Base-by-base conservation (phyloP, 2,888 invertebrate genomes). In the Tineola bisselliella region DNA sequence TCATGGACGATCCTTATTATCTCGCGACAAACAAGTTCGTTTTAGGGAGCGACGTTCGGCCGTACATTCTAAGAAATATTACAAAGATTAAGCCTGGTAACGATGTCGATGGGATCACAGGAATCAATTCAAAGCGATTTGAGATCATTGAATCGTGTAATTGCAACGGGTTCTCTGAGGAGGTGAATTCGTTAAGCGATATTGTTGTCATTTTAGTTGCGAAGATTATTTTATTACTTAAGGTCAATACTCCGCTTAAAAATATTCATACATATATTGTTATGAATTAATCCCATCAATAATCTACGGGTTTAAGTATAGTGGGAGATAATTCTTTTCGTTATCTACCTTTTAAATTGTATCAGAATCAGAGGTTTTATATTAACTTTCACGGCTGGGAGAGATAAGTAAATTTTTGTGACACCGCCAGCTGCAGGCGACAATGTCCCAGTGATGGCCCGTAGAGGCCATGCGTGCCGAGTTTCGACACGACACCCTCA, bases 1-100 rank as follows among this genome's bases (percentile, higher is more conserved):
- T 80, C 74, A 74, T 78, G 79, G 77, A 72, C 74, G 74, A 72
- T 72, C 74, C 80, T 77, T 74, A 81, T 81, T 83, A 83, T 75
- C 73, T 70, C 70, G 73, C 75, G 78, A 77, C 76, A 76, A 76
- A 75, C 74, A 69, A 74, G 70, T 67, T 67, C 64, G 69, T 74
- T 73, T 74, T 48, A 48, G 13, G 48, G 48, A 48, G 48, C 48
- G 15, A 58, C 31, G 31, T 33, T 57, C 13, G 31, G 13, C 15
- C 6, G 11, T 11, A 30, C 61, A 62, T 66, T 66, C 64, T 64
- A 61, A 61, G 64, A 64, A 65, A 64, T 63, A 64, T 33, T 33
- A 33, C 31, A 31, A 58, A 58, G 33, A 33, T n/a, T 13, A 15
- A n/a, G 31, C 58, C 31, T 11, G 19, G 52, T 54, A 44, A 33